phyloP scores from a whole-genome alignment of 1,140 invertebrate species.

The Fopius arisanus region DNA sequence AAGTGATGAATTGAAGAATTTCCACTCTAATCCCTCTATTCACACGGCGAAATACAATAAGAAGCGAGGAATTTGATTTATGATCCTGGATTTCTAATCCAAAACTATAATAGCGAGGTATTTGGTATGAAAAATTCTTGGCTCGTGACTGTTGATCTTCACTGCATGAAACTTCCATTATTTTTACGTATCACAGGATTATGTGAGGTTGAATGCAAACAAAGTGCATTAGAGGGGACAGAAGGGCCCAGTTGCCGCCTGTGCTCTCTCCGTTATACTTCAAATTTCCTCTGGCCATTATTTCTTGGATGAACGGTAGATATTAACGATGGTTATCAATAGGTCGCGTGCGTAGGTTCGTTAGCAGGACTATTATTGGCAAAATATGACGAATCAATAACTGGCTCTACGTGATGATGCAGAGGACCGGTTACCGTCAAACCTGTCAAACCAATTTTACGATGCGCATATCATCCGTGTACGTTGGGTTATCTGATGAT shows the following conservation, averaged over 20 bases:
- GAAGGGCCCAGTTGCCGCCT: not conserved
- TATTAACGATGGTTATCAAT: conserved; percentile 40
- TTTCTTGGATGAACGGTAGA: conserved; percentile 9
- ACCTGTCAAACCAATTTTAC: conserved; percentile 44
- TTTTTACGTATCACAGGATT: not conserved
- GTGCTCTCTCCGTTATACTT: not conserved
- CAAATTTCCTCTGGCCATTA: not conserved
- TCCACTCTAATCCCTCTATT: too few relatives aligned
- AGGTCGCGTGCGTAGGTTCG: conserved; percentile 37
- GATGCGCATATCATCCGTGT: conserved; percentile 41
- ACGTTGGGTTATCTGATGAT: conserved; percentile 44
- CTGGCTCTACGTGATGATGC: conserved; percentile 19
- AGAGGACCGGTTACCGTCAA: not conserved
- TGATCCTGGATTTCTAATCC: too few relatives aligned
- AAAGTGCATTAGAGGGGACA: not conserved
- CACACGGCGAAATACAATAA: too few relatives aligned
- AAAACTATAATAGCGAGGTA: too few relatives aligned
- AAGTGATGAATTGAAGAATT: too few relatives aligned
- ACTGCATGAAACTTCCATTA: not conserved
- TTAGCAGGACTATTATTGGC: conserved; percentile 43
- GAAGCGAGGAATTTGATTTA: too few relatives aligned
- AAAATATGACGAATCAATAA: conserved; percentile 52
- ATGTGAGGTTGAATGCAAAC: not conserved
- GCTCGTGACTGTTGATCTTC: not conserved
- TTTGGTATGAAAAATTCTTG: not conserved